Evolutionary conservation across 2,113 vertebrate species (phyloP).

Genomic region (Lonchura striata): DNA sequence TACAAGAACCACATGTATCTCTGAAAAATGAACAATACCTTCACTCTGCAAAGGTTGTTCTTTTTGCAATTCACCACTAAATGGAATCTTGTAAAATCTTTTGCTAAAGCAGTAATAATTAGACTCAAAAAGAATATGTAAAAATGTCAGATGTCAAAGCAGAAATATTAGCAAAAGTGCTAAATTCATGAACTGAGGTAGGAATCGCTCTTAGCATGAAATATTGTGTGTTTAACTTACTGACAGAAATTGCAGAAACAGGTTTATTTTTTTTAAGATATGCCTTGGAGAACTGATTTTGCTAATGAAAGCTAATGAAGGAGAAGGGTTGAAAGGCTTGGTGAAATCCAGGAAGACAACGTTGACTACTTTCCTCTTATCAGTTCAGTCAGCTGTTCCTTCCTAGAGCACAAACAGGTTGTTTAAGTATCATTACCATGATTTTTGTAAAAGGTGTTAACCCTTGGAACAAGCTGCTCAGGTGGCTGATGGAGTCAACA

Average conservation of each 20-base stretch:
- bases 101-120: not conserved
- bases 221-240: not conserved
- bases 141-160: not conserved
- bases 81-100: not conserved
- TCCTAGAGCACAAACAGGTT: not conserved
- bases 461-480: not conserved
- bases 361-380: fast-evolving
- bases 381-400: not conserved
- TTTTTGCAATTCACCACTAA: not conserved
- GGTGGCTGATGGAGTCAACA: not conserved
- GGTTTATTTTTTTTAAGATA: not conserved
- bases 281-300: not conserved
- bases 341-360: not conserved
- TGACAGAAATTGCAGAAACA: not conserved
- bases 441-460: too few relatives aligned
- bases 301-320: not conserved
- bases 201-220: not conserved
- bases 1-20: not conserved
- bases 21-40: not conserved
- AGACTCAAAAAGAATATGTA: not conserved
- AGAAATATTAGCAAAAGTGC: not conserved
- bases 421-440: not conserved
- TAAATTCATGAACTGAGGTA: not conserved
- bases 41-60: not conserved
- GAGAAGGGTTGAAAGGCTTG: not conserved